phyloP scores from a whole-genome alignment of 2,888 invertebrate genomes.

The Archips crataeganus region DNA sequence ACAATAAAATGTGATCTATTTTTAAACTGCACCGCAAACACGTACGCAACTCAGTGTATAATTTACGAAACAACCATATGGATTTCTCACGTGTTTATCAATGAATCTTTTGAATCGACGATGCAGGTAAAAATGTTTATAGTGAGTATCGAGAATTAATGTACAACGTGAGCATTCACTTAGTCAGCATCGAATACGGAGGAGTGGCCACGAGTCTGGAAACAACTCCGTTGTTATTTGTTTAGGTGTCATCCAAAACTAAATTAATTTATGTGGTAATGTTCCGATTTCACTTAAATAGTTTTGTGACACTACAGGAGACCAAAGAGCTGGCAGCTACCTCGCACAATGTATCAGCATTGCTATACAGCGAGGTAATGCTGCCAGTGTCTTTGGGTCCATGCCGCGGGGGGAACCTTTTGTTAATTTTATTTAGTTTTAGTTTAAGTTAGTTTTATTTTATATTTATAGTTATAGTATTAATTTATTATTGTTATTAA shows the following conservation, averaged over 20 bases:
- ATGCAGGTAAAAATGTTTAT: conserved; percentile 12
- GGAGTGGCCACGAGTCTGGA: not conserved
- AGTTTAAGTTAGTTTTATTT: no score
- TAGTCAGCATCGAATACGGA: not conserved
- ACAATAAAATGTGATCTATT: not conserved
- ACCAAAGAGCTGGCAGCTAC: no score
- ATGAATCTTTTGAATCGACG: conserved; percentile 9
- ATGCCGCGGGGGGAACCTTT: no score
- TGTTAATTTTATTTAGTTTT: no score
- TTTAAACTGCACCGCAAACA: not conserved
- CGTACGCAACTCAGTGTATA: not conserved
- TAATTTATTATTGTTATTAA: no score
- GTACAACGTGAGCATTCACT: not conserved
- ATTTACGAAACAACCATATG: not conserved
- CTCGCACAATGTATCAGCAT: no score
- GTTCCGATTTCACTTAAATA: no score
- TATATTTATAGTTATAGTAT: no score
- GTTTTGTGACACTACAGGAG: no score
- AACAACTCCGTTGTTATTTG: not conserved
- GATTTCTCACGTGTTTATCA: conserved; percentile 3
- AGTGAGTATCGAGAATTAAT: not conserved
- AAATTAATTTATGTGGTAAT: not conserved
- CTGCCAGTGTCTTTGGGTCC: no score
- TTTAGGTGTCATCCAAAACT: not conserved
- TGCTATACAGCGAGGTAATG: no score